Conservation (phyloP, 2,888 invertebrate genomes). For the Hemaris fuciformis region DNA sequence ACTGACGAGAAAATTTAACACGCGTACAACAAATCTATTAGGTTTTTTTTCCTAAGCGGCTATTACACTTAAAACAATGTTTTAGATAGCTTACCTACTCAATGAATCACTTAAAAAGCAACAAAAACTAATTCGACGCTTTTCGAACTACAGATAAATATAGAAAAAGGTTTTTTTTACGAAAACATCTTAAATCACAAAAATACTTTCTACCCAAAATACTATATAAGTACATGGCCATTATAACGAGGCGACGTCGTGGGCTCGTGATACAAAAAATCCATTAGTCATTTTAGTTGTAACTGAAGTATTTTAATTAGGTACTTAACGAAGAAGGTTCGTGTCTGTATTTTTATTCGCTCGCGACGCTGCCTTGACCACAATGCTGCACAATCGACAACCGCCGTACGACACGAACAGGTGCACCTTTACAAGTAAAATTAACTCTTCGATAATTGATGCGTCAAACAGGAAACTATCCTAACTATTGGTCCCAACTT, state of each 20-base stretch:
- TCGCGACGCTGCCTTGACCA: constrained; percentile 40
- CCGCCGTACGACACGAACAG: not conserved
- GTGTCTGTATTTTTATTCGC: constrained; percentile 36
- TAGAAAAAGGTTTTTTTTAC: too few relatives aligned
- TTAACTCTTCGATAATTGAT: not conserved
- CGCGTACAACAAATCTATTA: not conserved
- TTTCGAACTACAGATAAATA: too few relatives aligned
- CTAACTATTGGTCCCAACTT: not conserved
- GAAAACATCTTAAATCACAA: too few relatives aligned
- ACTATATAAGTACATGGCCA: not conserved
- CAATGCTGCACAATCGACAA: constrained; percentile 26
- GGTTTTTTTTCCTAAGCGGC: not conserved
- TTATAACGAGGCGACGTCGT: not conserved
- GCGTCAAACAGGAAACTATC: not conserved
- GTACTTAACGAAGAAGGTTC: constrained; percentile 28
- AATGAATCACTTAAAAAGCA: too few relatives aligned
- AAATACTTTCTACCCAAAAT: too few relatives aligned
- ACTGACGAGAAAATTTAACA: not conserved
- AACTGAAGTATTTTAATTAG: constrained; percentile 32
- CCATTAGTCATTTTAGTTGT: not conserved
- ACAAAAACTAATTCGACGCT: too few relatives aligned
- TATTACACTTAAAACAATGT: not conserved
- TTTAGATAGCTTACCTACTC: too few relatives aligned
- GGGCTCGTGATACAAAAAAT: not conserved
- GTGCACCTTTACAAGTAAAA: not conserved